phyloP scores from a whole-genome alignment of 2,113 vertebrate genomes.

The Tonatia bakeri region DNA sequence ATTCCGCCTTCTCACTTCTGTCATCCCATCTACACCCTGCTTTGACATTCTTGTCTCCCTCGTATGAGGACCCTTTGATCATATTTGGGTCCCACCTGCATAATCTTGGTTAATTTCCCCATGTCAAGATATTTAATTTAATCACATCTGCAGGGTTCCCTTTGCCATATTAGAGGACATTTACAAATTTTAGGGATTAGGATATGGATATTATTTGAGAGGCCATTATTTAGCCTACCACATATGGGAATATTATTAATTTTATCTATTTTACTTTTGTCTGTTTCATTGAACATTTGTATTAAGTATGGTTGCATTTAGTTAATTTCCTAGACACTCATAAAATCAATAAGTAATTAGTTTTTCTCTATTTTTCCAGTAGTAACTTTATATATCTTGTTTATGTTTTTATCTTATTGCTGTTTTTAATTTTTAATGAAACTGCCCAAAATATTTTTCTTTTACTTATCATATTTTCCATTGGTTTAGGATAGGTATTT shows the following conservation, averaged over 20 bases:
- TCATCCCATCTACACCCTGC: neutral
- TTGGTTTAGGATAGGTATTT: neutral
- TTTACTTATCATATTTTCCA: neutral
- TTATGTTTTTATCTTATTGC: neutral
- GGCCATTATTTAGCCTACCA: neutral
- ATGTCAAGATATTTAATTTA: neutral
- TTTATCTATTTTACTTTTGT: neutral
- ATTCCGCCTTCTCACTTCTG: neutral
- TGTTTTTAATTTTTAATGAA: constrained; percentile 9
- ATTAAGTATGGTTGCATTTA: neutral
- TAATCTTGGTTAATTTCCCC: neutral
- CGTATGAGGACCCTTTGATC: neutral
- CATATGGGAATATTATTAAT: neutral
- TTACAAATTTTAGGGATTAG: neutral
- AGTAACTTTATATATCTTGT: neutral
- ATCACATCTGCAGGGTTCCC: neutral
- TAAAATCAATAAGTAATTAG: neutral
- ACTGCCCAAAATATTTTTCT: neutral
- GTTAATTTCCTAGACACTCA: neutral
- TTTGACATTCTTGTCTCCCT: neutral
- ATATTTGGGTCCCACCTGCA: neutral
- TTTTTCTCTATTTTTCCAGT: neutral
- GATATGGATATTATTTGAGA: neutral
- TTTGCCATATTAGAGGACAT: neutral
- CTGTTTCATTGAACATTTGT: neutral